Evolutionary conservation across 2,888 invertebrate genomes (phyloP).

Genomic region (Minunthozetes semirufus): DNA sequence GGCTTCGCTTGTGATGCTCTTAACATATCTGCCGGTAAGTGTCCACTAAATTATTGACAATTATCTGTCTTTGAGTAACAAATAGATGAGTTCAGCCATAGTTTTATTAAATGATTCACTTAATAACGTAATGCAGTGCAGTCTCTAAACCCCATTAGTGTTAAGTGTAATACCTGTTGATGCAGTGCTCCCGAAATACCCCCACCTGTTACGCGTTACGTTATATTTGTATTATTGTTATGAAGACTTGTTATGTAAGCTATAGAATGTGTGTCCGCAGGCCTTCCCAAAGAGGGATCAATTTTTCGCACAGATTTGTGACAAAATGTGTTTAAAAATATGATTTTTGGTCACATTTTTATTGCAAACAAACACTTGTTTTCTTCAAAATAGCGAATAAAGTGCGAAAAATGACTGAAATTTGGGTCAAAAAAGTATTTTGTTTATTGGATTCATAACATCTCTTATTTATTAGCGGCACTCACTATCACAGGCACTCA

Average conservation of each 20-base stretch:
- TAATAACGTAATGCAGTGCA: not conserved
- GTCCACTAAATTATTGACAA: not conserved
- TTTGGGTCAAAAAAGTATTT: constrained; percentile 30
- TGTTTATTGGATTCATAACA: constrained; percentile 14
- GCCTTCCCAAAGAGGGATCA: not conserved
- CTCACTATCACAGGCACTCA: too few relatives aligned
- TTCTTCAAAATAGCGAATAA: not conserved
- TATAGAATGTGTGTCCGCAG: not conserved
- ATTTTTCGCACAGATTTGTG: not conserved
- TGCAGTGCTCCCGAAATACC: too few relatives aligned
- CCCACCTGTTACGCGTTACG: too few relatives aligned
- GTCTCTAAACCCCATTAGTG: too few relatives aligned
- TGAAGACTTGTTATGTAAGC: not conserved
- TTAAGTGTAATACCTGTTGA: too few relatives aligned
- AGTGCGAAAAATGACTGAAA: not conserved
- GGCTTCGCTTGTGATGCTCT: constrained; percentile 39
- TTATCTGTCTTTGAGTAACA: not conserved
- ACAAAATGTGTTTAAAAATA: not conserved
- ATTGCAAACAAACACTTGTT: constrained; percentile 10
- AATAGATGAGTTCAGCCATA: not conserved
- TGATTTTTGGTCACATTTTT: not conserved
- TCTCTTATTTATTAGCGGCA: constrained; percentile 2
- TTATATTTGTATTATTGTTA: too few relatives aligned
- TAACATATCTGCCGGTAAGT: constrained; percentile 41
- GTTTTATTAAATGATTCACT: not conserved